phyloP scores from a whole-genome alignment of 2,113 vertebrate genomes.

The Pelmatolapia mariae region DNA sequence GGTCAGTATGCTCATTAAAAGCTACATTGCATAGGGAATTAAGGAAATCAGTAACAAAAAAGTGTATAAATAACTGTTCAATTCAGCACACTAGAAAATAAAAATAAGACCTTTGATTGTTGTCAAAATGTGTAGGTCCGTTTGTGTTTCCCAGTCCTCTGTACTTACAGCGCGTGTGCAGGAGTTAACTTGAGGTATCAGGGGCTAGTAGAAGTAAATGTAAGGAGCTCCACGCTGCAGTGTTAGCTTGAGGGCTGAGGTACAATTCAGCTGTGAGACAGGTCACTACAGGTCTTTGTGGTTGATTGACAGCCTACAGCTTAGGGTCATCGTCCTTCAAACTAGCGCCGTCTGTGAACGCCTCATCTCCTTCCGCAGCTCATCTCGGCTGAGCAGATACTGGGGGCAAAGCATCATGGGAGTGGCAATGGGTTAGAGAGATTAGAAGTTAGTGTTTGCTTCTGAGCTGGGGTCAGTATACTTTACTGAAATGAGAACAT shows the following conservation, averaged over 20 bases:
- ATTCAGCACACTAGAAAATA: background rate
- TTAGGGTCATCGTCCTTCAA: slow-evolving; percentile 52
- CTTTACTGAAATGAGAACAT: background rate
- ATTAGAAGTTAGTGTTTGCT: background rate
- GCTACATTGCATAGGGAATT: background rate
- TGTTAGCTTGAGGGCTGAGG: background rate
- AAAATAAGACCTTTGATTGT: background rate
- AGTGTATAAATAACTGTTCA: background rate
- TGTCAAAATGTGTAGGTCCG: background rate
- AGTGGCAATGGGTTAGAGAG: slow-evolving; percentile 44
- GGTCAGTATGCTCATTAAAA: background rate
- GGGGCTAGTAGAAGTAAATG: background rate
- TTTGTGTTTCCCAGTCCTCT: background rate
- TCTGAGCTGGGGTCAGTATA: background rate
- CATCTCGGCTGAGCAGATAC: slow-evolving; percentile 83
- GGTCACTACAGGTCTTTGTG: background rate
- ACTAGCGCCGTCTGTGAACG: slow-evolving; percentile 65
- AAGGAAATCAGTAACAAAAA: background rate
- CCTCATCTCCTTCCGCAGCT: slow-evolving; percentile 76
- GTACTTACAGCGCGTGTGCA: background rate
- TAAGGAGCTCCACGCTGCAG: background rate
- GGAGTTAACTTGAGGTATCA: background rate
- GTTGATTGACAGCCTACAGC: slow-evolving; percentile 43
- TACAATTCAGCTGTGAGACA: background rate
- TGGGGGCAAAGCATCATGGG: slow-evolving; percentile 71